These are phyloP conservation scores for Pogonophryne albipinna DNA, from an alignment of 2,797 vertebrate genomes.

Conservation along the genomic window DNA sequence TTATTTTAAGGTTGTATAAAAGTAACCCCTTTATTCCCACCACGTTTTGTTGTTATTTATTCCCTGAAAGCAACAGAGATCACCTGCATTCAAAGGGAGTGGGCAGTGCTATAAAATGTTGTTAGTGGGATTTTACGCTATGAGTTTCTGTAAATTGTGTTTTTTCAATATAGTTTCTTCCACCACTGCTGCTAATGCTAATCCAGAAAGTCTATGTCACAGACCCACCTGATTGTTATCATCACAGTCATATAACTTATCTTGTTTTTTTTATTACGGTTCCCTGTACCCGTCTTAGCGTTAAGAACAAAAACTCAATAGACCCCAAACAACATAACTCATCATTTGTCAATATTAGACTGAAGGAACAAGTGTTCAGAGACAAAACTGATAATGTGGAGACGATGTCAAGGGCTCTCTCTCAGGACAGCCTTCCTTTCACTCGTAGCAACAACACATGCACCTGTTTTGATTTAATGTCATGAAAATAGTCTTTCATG, in stretches of 20 bases:
- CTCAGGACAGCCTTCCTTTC: not conserved
- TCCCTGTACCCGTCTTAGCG: not conserved
- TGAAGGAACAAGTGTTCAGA: slow-evolving; percentile 21
- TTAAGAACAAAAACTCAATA: slow-evolving; percentile 4
- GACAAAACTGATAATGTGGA: slow-evolving; percentile 27
- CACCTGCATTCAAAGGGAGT: slow-evolving; percentile 2
- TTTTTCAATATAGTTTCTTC: not conserved
- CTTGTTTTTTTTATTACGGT: not conserved
- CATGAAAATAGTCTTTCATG: not conserved
- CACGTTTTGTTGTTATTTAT: not conserved
- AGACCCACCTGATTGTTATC: not conserved
- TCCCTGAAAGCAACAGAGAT: not conserved
- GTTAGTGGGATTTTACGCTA: not conserved
- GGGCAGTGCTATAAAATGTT: not conserved
- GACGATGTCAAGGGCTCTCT: not conserved
- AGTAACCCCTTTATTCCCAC: not conserved
- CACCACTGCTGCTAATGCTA: not conserved
- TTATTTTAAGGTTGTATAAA: not conserved
- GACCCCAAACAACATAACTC: slow-evolving; percentile 8
- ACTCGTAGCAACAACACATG: not conserved
- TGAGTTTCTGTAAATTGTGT: not conserved
- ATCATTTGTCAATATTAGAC: slow-evolving; percentile 29
- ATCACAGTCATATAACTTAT: not conserved
- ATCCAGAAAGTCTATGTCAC: not conserved
- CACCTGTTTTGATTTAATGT: not conserved